A percentile compares a stretch with the other conserved stretches of the same genome.
Conservation (phyloP, 2,888 invertebrate species). For the Limnephilus marmoratus region DNA sequence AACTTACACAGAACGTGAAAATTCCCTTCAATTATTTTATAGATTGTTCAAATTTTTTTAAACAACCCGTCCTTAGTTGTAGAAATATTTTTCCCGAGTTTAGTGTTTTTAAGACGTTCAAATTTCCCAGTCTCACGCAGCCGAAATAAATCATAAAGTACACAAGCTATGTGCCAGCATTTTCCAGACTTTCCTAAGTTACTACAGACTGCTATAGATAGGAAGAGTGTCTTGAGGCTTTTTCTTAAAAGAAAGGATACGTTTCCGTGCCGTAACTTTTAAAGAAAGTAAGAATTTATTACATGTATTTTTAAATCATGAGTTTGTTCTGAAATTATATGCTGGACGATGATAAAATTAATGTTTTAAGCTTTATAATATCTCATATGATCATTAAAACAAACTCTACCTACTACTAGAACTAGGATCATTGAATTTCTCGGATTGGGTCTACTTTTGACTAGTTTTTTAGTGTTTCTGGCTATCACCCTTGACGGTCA, state of each 20-base stretch:
- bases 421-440: no score
- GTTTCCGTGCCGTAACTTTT: not conserved
- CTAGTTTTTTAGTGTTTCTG: no score
- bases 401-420: no score
- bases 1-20: not conserved
- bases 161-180: conserved; percentile 48
- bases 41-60: no score
- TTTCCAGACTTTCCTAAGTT: conserved; percentile 34
- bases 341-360: not conserved
- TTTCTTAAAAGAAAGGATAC: not conserved
- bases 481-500: no score
- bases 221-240: not conserved
- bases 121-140: conserved; percentile 51
- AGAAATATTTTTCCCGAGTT: not conserved
- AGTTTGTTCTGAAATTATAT: not conserved
- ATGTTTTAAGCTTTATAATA: not conserved
- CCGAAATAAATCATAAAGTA: conserved; percentile 50
- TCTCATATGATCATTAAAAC: no score
- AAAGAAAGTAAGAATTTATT: not conserved
- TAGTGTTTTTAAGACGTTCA: conserved; percentile 12
- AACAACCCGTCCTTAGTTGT: no score
- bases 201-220: not conserved
- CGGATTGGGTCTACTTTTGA: no score
- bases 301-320: not conserved
- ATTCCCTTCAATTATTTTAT: no score